Conservation (phyloP, 2,797 vertebrate genomes). For the Calcarius lapponicus region DNA sequence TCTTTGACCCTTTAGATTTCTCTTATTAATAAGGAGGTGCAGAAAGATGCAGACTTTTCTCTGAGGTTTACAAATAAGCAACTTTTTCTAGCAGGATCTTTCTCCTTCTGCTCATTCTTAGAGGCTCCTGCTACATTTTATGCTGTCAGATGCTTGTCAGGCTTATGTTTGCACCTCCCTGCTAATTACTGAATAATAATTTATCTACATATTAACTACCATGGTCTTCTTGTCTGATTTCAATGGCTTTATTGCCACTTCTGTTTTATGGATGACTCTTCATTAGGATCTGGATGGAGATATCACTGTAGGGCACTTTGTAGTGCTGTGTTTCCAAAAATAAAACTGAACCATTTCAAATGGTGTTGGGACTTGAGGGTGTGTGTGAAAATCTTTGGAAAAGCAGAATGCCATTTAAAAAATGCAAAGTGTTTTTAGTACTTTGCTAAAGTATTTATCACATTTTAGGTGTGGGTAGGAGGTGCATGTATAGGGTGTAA, state of each 20-base stretch:
- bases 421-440: background rate
- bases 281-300: background rate
- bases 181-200: background rate
- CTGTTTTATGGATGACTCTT: background rate
- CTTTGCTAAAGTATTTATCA: background rate
- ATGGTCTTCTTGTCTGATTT: background rate
- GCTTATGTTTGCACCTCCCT: background rate
- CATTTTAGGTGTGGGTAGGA: background rate
- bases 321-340: background rate
- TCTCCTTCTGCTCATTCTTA: background rate
- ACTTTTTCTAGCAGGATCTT: background rate
- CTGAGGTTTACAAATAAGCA: background rate
- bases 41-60: background rate
- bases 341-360: background rate
- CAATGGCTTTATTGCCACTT: background rate
- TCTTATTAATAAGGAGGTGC: background rate
- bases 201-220: background rate
- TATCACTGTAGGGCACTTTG: background rate
- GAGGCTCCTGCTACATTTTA: background rate
- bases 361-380: background rate
- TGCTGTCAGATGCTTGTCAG: background rate
- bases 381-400: background rate
- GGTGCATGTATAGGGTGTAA: accelerated
- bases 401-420: background rate
- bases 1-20: background rate